These are phyloP conservation scores for Euspilapteryx auroguttella DNA, from an alignment of 2,888 invertebrate genomes.

Conservation along the genomic window DNA sequence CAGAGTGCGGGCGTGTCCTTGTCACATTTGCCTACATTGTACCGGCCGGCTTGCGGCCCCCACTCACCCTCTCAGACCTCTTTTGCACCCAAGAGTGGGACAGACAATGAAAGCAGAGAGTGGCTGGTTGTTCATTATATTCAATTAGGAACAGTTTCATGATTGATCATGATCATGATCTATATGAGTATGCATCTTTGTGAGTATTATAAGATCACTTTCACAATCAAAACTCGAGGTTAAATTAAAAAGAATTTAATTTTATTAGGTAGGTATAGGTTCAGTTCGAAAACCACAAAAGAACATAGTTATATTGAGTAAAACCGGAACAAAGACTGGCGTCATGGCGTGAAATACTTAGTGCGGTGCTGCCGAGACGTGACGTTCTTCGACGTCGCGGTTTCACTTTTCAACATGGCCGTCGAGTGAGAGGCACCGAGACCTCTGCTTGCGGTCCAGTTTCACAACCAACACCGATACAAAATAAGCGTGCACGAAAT, in stretches of 20 bases:
- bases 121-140: too few relatives aligned
- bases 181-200: too few relatives aligned
- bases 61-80: slow-evolving; percentile 14
- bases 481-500: too few relatives aligned
- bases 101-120: slow-evolving; percentile 53
- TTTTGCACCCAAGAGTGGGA: slow-evolving; percentile 28
- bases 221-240: too few relatives aligned
- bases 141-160: background rate
- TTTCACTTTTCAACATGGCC: slow-evolving; percentile 54
- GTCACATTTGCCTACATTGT: slow-evolving; percentile 62
- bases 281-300: too few relatives aligned
- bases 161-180: too few relatives aligned
- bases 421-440: slow-evolving; percentile 48
- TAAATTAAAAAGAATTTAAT: too few relatives aligned
- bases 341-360: slow-evolving; percentile 18
- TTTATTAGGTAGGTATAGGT: too few relatives aligned
- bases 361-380: slow-evolving; percentile 30
- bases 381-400: slow-evolving; percentile 38
- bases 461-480: slow-evolving; percentile 45
- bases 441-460: slow-evolving; percentile 43
- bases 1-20: slow-evolving; percentile 59
- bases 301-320: too few relatives aligned
- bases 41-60: slow-evolving; percentile 36
- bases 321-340: slow-evolving; percentile 42
- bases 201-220: too few relatives aligned